phyloP scores from a whole-genome alignment of 2,888 invertebrate genomes.

The Cephus pulcher region DNA sequence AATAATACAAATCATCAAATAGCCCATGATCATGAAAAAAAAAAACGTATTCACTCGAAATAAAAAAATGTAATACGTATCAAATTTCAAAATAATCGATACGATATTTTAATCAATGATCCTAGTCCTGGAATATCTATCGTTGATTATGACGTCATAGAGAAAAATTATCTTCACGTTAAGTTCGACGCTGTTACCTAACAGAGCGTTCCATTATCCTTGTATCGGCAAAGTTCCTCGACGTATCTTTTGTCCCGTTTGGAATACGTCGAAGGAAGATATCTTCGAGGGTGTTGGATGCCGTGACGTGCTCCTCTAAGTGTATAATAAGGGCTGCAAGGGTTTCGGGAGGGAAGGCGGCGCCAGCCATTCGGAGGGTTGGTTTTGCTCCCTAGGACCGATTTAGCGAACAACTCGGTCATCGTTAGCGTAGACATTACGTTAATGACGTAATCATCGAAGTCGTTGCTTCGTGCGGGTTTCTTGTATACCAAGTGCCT shows the following conservation, averaged over 20 bases:
- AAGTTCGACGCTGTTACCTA: not conserved
- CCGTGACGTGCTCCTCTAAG: not conserved
- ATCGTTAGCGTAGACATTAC: conserved; percentile 22
- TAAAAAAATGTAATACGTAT: not conserved
- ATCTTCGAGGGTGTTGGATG: not conserved
- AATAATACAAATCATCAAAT: not conserved
- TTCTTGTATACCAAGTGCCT: not conserved
- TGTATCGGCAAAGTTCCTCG: not conserved
- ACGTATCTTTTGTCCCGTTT: conserved; percentile 8
- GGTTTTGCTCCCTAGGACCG: conserved; percentile 21
- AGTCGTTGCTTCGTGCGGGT: not conserved
- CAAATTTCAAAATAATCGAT: not conserved
- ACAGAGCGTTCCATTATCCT: not conserved
- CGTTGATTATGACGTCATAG: not conserved
- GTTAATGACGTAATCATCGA: conserved; percentile 29
- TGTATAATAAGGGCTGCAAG: not conserved
- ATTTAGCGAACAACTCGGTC: conserved; percentile 28
- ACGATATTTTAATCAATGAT: not conserved
- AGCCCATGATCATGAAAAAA: not conserved
- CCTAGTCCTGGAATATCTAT: not conserved
- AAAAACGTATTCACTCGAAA: not conserved
- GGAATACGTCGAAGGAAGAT: not conserved
- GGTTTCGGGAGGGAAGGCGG: conserved; percentile 13
- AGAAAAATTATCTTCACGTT: not conserved
- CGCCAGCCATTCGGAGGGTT: conserved; percentile 11